phyloP scores from a whole-genome alignment of 2,888 invertebrate species.

The Phorcus lineatus region DNA sequence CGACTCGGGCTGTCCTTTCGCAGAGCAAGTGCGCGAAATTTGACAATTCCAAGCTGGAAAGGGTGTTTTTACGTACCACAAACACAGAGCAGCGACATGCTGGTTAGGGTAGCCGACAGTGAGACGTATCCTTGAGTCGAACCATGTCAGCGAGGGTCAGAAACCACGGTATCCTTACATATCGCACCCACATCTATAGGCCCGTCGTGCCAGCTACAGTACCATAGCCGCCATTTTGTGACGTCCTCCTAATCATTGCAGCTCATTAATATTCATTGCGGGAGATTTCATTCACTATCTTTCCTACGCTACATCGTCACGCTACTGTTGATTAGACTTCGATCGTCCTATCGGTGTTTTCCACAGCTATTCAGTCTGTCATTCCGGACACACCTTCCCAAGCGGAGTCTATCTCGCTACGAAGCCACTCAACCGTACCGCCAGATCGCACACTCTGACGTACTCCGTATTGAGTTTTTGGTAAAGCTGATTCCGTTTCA shows the following conservation, averaged over 20 bases:
- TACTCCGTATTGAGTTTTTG: too few species aligned
- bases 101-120: background rate
- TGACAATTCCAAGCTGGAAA: background rate
- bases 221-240: background rate
- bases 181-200: background rate
- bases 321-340: background rate
- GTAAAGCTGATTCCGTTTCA: too few species aligned
- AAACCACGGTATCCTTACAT: background rate
- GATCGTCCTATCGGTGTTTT: too few species aligned
- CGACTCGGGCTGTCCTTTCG: background rate
- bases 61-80: background rate
- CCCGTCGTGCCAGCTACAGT: background rate
- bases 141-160: background rate
- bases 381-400: too few species aligned
- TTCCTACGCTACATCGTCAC: background rate
- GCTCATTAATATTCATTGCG: background rate
- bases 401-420: too few species aligned
- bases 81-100: background rate
- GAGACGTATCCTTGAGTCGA: background rate
- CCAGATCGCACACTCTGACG: too few species aligned
- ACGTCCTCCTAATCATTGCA: slow-evolving; percentile 1
- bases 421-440: too few species aligned
- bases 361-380: too few species aligned
- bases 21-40: slow-evolving; percentile 7
- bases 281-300: background rate